phyloP scores from a whole-genome alignment of 2,888 invertebrate genomes.

The Beris chalybata region DNA sequence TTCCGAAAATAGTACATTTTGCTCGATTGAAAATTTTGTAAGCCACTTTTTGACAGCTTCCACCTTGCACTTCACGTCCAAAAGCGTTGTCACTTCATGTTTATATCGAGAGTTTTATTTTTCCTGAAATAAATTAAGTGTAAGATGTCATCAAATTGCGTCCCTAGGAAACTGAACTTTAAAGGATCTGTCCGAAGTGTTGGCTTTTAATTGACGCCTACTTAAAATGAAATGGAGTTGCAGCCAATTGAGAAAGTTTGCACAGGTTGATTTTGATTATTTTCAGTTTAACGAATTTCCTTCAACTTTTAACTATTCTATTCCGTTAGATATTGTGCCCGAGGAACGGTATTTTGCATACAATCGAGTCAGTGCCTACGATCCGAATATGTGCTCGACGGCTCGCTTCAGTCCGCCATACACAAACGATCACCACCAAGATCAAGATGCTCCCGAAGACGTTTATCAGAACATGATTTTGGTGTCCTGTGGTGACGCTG shows the following conservation, averaged over 20 bases:
- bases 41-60: too few relatives aligned
- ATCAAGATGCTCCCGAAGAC: neutral
- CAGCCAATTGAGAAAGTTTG: conserved; percentile 21
- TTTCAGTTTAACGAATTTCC: neutral
- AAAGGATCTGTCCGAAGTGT: too few relatives aligned
- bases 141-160: too few relatives aligned
- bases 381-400: conserved; percentile 43
- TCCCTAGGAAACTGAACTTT: too few relatives aligned
- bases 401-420: conserved; percentile 39
- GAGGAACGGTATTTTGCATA: conserved; percentile 23
- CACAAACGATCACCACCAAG: conserved; percentile 1
- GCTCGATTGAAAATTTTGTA: too few relatives aligned
- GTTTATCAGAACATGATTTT: conserved; percentile 17
- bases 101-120: too few relatives aligned
- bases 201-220: too few relatives aligned
- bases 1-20: too few relatives aligned
- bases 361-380: conserved; percentile 35
- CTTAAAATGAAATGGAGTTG: conserved; percentile 7
- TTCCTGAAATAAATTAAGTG: too few relatives aligned
- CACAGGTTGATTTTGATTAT: neutral
- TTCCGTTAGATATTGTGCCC: neutral
- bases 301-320: neutral
- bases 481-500: conserved; percentile 10
- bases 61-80: too few relatives aligned
- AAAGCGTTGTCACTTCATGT: too few relatives aligned